Percentiles rank a stretch among this genome's conserved stretches.
These are phyloP conservation scores for Trichonephila clavipes DNA, from an alignment of 1,140 invertebrate genomes.

Conservation along the genomic window DNA sequence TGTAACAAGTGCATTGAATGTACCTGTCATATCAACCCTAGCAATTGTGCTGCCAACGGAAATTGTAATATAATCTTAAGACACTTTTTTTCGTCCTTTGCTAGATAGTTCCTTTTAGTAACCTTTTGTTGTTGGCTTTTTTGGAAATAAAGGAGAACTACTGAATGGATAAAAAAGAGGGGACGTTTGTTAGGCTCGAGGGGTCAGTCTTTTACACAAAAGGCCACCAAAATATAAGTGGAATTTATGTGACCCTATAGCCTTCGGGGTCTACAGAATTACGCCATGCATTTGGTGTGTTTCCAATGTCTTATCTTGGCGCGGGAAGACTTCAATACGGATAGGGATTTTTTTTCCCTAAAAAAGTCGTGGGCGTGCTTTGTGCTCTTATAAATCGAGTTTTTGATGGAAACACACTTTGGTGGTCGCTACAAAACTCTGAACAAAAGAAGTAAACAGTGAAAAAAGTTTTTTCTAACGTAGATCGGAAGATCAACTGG, in stretches of 20 bases:
- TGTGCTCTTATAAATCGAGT: constrained; percentile 58
- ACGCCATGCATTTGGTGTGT: not conserved
- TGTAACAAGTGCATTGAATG: constrained; percentile 42
- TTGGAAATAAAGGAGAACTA: not conserved
- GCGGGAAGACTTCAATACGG: not conserved
- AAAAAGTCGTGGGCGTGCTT: constrained; percentile 15
- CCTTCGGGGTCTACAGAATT: constrained; percentile 26
- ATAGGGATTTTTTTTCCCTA: not conserved
- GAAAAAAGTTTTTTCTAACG: constrained; percentile 18
- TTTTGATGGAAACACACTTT: constrained; percentile 20
- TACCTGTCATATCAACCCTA: constrained; percentile 52
- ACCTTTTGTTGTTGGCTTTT: constrained; percentile 46
- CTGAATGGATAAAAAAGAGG: constrained; percentile 18
- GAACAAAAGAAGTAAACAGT: constrained; percentile 22
- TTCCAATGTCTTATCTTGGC: constrained; percentile 31
- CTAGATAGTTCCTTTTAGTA: constrained; percentile 42
- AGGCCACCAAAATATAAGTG: constrained; percentile 64
- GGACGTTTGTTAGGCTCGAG: constrained; percentile 65
- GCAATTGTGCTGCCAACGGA: constrained; percentile 62
- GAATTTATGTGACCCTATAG: constrained; percentile 65
- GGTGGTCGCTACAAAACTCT: not conserved
- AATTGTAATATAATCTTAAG: constrained; percentile 73
- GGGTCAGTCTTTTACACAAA: constrained; percentile 47
- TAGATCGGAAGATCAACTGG: constrained; percentile 7
- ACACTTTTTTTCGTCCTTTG: not conserved